Percentiles rank a stretch among this genome's conserved stretches.
Evolutionary conservation across 2,113 vertebrate species (phyloP).

Genomic region (Clarias magur): DNA sequence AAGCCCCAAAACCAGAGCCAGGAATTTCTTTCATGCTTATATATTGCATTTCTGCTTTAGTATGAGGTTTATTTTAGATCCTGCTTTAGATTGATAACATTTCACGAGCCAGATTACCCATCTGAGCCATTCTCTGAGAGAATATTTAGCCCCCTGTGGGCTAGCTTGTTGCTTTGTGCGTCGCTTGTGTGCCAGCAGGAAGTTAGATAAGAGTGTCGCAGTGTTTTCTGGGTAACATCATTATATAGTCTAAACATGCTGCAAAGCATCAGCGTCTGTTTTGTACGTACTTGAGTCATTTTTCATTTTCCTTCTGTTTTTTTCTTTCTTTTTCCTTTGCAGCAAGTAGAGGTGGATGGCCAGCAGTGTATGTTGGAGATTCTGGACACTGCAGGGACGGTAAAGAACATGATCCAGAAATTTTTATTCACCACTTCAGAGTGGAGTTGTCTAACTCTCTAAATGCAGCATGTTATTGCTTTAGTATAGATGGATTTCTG

Average conservation of each 20-base stretch:
- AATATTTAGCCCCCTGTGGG: neutral
- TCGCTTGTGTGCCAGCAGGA: slow-evolving; percentile 22
- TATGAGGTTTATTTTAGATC: neutral
- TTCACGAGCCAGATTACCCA: neutral
- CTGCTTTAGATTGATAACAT: neutral
- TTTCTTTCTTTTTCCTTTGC: slow-evolving; percentile 34
- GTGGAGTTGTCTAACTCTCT: neutral
- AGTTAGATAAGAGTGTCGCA: slow-evolving; percentile 12
- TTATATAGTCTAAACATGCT: slow-evolving; percentile 18
- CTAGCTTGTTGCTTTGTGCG: slow-evolving; percentile 4
- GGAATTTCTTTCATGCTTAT: slow-evolving; percentile 5
- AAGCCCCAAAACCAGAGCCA: neutral
- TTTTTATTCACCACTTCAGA: neutral
- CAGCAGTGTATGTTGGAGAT: slow-evolving; percentile 92
- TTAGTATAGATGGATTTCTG: neutral
- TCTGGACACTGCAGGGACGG: slow-evolving; percentile 87
- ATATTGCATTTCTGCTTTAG: neutral
- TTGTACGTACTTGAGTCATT: neutral
- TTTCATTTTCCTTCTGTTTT: slow-evolving; percentile 11
- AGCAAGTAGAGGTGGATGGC: slow-evolving; percentile 92
- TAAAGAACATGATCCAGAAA: slow-evolving; percentile 63
- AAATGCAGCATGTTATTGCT: neutral
- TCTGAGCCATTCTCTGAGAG: neutral
- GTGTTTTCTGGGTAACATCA: slow-evolving; percentile 10
- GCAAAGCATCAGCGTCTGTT: slow-evolving; percentile 6